phyloP scores from a whole-genome alignment of 2,113 vertebrate species.

The Ptilorrhoa leucosticta region DNA sequence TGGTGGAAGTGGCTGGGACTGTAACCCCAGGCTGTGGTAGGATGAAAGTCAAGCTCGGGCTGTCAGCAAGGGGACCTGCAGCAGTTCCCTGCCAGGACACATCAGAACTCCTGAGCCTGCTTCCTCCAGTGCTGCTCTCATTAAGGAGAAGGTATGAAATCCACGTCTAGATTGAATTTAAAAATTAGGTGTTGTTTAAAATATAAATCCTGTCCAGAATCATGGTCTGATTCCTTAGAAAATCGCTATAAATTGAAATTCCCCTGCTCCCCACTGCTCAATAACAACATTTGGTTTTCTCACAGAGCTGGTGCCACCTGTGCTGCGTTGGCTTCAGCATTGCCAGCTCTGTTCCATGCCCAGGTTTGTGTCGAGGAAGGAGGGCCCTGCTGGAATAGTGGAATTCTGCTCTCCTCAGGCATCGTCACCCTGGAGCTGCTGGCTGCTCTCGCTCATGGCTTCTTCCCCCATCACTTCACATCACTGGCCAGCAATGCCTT shows the following conservation, averaged over 20 bases:
- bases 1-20: slow-evolving; percentile 12
- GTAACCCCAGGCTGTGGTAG: not conserved
- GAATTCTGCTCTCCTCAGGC: not conserved
- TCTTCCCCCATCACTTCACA: not conserved
- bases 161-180: not conserved
- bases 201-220: not conserved
- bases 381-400: not conserved
- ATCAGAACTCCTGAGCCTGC: not conserved
- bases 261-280: not conserved
- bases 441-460: rapidly evolving
- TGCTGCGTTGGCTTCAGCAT: not conserved
- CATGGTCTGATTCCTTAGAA: not conserved
- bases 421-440: not conserved
- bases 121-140: not conserved
- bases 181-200: not conserved
- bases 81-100: slow-evolving; percentile 31
- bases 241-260: not conserved
- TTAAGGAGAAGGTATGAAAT: slow-evolving; percentile 51
- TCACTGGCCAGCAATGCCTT: not conserved
- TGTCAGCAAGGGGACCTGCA: slow-evolving; percentile 34
- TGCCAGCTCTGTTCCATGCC: not conserved
- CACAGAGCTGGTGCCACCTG: not conserved
- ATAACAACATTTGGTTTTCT: not conserved
- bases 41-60: not conserved
- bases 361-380: not conserved